A percentile compares a stretch with the other conserved stretches of the same genome.
phyloP scores from a whole-genome alignment of 2,888 invertebrate genomes.

The Apodemia duryi region DNA sequence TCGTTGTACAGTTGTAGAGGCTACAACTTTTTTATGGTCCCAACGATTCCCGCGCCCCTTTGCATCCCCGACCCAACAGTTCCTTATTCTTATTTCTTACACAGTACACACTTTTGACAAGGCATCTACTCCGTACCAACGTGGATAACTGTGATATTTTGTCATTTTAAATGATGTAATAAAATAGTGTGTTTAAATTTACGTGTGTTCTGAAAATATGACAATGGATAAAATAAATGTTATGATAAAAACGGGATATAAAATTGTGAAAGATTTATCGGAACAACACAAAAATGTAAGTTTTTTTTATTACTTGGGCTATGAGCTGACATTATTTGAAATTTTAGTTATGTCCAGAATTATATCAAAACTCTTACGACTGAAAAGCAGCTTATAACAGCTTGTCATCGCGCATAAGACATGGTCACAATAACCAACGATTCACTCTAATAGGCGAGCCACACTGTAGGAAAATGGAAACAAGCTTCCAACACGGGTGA shows the following conservation, averaged over 20 bases:
- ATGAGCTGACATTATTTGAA: no score
- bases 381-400: neutral
- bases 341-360: no score
- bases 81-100: conserved; percentile 56
- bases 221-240: conserved; percentile 65
- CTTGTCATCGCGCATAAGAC: no score
- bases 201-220: conserved; percentile 22
- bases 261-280: conserved; percentile 67
- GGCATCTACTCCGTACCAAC: conserved; percentile 48
- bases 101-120: conserved; percentile 42
- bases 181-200: neutral
- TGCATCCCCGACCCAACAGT: conserved; percentile 54
- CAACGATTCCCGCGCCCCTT: conserved; percentile 69
- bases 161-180: neutral
- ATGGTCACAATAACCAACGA: no score
- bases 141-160: conserved; percentile 23
- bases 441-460: no score
- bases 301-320: conserved; percentile 26
- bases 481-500: no score
- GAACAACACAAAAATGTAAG: conserved; percentile 65
- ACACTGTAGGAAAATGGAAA: no score
- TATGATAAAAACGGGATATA: conserved; percentile 67
- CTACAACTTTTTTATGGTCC: conserved; percentile 68
- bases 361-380: no score
- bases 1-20: conserved; percentile 47